These are phyloP conservation scores for Typhlomys cinereus DNA, from an alignment of 2,113 vertebrate genomes.

Conservation along the genomic window DNA sequence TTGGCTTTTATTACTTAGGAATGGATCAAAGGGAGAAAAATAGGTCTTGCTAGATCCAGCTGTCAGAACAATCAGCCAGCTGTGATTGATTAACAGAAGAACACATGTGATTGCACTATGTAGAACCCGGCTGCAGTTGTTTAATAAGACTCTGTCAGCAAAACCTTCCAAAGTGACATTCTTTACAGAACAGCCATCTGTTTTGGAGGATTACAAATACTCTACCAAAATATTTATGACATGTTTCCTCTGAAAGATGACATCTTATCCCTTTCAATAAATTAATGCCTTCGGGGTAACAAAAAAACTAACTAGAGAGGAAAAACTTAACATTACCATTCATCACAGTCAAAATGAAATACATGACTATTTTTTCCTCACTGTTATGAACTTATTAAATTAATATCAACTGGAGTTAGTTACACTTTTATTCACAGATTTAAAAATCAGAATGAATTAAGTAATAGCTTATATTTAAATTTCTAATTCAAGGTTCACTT, in stretches of 20 bases:
- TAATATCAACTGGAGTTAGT: slow-evolving; percentile 60
- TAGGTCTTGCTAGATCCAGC: slow-evolving; percentile 58
- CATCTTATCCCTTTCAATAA: slow-evolving; percentile 81
- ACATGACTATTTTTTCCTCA: slow-evolving; percentile 23
- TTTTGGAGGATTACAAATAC: slow-evolving; percentile 85
- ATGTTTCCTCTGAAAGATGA: slow-evolving; percentile 81
- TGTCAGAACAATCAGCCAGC: slow-evolving; percentile 78
- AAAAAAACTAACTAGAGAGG: slow-evolving; percentile 78
- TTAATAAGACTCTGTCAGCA: slow-evolving; percentile 83
- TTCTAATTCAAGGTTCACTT: slow-evolving; percentile 53
- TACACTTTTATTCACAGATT: slow-evolving; percentile 66
- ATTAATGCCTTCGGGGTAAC: slow-evolving; percentile 80
- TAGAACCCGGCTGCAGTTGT: slow-evolving; percentile 65
- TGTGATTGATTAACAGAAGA: slow-evolving; percentile 82
- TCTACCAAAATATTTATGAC: slow-evolving; percentile 87
- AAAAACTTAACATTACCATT: slow-evolving; percentile 81
- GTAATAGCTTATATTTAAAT: slow-evolving; percentile 68
- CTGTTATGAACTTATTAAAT: slow-evolving; percentile 67
- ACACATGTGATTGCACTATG: slow-evolving; percentile 67
- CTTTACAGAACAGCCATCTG: slow-evolving; percentile 83
- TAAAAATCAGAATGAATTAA: slow-evolving; percentile 62
- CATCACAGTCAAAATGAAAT: slow-evolving; percentile 76
- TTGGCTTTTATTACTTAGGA: slow-evolving; percentile 62
- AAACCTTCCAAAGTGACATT: slow-evolving; percentile 82
- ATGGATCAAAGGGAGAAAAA: slow-evolving; percentile 72